Evolutionary conservation across 1,140 invertebrate genomes (phyloP).

Genomic region (Bombus affinis): DNA sequence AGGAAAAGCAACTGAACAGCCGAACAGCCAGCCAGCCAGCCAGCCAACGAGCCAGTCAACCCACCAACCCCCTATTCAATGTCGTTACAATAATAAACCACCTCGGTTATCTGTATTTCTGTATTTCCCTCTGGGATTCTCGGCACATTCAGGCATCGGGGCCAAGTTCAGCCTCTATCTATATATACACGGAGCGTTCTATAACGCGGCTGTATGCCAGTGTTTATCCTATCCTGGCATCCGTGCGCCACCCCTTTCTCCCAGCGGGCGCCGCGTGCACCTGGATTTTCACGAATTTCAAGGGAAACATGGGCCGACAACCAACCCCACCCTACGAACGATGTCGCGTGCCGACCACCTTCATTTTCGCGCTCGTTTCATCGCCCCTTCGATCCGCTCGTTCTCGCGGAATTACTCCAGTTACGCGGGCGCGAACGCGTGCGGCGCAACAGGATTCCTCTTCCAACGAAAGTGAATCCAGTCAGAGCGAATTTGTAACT

Average conservation of each 20-base stretch:
- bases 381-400: neutral
- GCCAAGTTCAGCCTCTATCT: slow-evolving; percentile 78
- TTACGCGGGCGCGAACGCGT: neutral
- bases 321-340: neutral
- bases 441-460: slow-evolving; percentile 22
- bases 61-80: slow-evolving; percentile 76
- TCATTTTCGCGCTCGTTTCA: slow-evolving; percentile 28
- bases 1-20: slow-evolving; percentile 29
- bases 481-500: neutral
- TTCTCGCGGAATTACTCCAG: slow-evolving; percentile 25
- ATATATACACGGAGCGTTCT: slow-evolving; percentile 60
- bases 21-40: slow-evolving; percentile 55
- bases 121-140: slow-evolving; percentile 78
- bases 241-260: neutral
- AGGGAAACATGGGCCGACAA: neutral
- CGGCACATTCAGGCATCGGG: slow-evolving; percentile 75
- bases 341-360: slow-evolving; percentile 29
- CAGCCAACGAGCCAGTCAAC: slow-evolving; percentile 62
- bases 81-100: slow-evolving; percentile 81
- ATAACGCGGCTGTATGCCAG: slow-evolving; percentile 55
- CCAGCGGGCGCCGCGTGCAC: neutral
- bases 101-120: slow-evolving; percentile 81
- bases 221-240: slow-evolving; percentile 55
- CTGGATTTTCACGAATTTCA: slow-evolving; percentile 50
- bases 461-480: neutral